Base-by-base conservation (phyloP, 2,113 vertebrate genomes). In the Fregata magnificens region DNA sequence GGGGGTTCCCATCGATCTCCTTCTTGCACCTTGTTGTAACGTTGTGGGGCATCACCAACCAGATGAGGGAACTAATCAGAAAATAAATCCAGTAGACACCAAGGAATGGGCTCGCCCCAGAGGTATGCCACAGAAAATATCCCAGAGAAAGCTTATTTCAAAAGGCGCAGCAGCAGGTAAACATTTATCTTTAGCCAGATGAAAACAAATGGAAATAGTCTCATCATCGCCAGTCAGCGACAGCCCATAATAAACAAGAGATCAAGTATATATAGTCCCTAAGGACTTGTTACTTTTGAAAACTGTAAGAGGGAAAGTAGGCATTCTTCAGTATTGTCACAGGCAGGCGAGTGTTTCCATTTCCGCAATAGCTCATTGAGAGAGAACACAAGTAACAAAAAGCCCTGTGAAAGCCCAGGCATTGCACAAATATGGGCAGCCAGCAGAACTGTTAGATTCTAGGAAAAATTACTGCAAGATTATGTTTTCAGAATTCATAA, bases 391-490 rank as follows among this genome's bases (percentile, higher is more conserved):
- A 55, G 71, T 5, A 61, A n/a, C 10, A 50, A 67, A 58, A 86
- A 77, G 16, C 52, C 70, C 38, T 32, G 56, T 17, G 69, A 71
- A 53, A 70, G 25, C 32, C 69, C 52, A 49, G 45, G 10, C 25
- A 1, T 21, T 24, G 28, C 16, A 7, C 6, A 8, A 42, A 65
- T 8, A 7, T 0, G 1, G 40, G 58, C 63, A 63, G n/a, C 32
- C 50, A 38, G 47, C 58, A 59, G n/a, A 71, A 70, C 21, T 6
- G 16, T 14, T 45, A n/a, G 14, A 49, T 44, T 26, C 65, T 7
- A 34, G 36, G 40, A 26, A 45, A 87, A 87, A 87, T 11, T 12
- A 56, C 58, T 40, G 66, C 20, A 31, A 82, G 52, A 26, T 67
- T 66, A 7, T 44, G 32, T 56, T 82, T 66, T n/a, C 58, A 25